These are phyloP conservation scores for Calosoma granatense DNA, from an alignment of 1,140 invertebrate genomes.

Conservation along the genomic window DNA sequence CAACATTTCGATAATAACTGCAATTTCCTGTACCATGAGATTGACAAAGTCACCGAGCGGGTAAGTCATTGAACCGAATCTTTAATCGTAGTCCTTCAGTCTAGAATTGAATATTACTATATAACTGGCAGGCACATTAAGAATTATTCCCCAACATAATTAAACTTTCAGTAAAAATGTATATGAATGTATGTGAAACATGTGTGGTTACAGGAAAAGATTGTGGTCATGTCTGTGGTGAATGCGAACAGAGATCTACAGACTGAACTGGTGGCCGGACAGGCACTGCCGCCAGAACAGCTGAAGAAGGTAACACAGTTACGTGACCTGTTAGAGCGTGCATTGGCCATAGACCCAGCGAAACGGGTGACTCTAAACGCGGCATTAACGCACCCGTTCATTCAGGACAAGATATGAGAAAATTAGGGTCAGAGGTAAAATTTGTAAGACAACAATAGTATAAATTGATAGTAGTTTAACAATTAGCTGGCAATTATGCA, in stretches of 20 bases:
- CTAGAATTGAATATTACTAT: not conserved
- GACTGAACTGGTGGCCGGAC: constrained; percentile 75
- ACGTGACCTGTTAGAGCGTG: constrained; percentile 88
- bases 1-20: constrained; percentile 95
- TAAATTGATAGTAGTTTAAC: not conserved
- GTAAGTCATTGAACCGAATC: constrained; percentile 74
- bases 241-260: constrained; percentile 76
- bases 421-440: constrained; percentile 13
- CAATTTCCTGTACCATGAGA: constrained; percentile 95
- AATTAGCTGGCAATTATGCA: not conserved
- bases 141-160: no score
- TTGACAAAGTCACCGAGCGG: constrained; percentile 96
- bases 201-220: constrained; percentile 72
- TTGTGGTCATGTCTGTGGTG: constrained; percentile 88
- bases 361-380: constrained; percentile 91
- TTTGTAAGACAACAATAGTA: constrained; percentile 5
- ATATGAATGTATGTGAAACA: no score
- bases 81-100: not conserved
- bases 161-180: no score
- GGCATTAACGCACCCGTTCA: constrained; percentile 92
- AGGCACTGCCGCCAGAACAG: constrained; percentile 83
- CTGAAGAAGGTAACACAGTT: constrained; percentile 84
- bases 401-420: constrained; percentile 75
- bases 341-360: constrained; percentile 84
- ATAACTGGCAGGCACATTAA: no score